Evolutionary conservation across 2,888 invertebrate genomes (phyloP), one percentile per base, ranked within the genome.

Genomic region (Elysia crispata): DNA sequence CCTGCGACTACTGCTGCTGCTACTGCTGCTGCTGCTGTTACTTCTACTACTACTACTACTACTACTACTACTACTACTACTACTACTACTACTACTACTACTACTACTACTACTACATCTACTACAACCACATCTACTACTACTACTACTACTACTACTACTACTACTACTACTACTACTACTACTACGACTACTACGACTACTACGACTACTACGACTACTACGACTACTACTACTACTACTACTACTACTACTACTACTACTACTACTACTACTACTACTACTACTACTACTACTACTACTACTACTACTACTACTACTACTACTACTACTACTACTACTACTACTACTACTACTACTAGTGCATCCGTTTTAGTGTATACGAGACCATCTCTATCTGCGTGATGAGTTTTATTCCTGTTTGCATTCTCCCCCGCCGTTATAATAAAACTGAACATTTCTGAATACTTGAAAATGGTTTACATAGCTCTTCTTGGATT

Each of bases 31-130:
- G 13, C 72, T 72, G 13, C 23, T 72, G 13, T 50, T 72, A 41
- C 72, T 72, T 18, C 72, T 72, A 41, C 72, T 72, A 41, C 72
- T 72, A 15, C 72, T 72, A 41, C 72, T 72, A 72, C 72, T 72
- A 18, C 72, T 72, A 41, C 72, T 67, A 41, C 72, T 72, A 41
- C 72, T 72, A 31, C 72, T n/a, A n/a, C n/a, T 33, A 15, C 49
- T 72, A 15, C 72, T 72, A 15, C 72, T 72, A 6, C 72, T 72
- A 41, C 72, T 72, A 41, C 41, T 72, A 41, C 72, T 72, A 41
- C 33, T 72, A 18, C 72, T 72, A 13, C 62, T 62, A 13, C 62
- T 62, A 13, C 62, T 62, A 13, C 62, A 23, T 13, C 62, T 62
- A 6, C 62, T 62, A n/a, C 62, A 13, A 8, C 62, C 25, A n/a